These are phyloP conservation scores for Melanogrammus aeglefinus DNA, from an alignment of 2,797 vertebrate species.

Conservation along the genomic window DNA sequence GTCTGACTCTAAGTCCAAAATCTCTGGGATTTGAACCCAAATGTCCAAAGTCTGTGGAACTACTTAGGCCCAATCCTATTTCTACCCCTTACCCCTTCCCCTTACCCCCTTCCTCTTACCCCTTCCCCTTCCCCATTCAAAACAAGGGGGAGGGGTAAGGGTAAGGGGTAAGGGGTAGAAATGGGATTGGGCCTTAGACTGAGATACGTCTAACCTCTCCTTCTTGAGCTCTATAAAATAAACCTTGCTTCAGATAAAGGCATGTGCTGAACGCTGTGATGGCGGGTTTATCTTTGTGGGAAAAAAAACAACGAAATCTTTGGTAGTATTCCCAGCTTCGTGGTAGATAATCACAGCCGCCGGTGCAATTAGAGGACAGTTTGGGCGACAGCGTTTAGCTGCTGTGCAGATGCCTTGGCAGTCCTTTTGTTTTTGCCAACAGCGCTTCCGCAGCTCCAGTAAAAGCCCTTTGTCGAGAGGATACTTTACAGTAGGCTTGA, in stretches of 20 bases:
- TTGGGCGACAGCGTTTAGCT: neutral
- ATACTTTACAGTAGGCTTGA: neutral
- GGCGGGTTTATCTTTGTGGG: neutral
- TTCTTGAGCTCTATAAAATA: neutral
- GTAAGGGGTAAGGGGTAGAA: too few relatives aligned
- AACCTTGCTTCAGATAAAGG: neutral
- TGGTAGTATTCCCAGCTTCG: neutral
- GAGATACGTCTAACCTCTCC: too few relatives aligned
- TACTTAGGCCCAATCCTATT: too few relatives aligned
- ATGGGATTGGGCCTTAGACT: too few relatives aligned
- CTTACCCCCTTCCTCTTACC: too few relatives aligned
- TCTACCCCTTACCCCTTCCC: too few relatives aligned
- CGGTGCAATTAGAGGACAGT: neutral
- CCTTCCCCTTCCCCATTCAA: too few relatives aligned
- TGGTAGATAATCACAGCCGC: neutral
- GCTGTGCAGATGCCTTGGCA: neutral
- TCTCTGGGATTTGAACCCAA: too few relatives aligned
- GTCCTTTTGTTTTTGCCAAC: neutral
- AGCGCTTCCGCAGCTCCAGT: neutral
- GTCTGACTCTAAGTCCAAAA: too few relatives aligned
- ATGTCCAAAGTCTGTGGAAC: too few relatives aligned
- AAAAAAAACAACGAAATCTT: neutral
- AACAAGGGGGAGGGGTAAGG: too few relatives aligned
- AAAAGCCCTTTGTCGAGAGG: neutral
- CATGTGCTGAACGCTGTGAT: too few relatives aligned